Percentiles rank a stretch among this genome's conserved stretches.
Conservation (phyloP, 2,113 vertebrate species). For the Elephantulus edwardii region DNA sequence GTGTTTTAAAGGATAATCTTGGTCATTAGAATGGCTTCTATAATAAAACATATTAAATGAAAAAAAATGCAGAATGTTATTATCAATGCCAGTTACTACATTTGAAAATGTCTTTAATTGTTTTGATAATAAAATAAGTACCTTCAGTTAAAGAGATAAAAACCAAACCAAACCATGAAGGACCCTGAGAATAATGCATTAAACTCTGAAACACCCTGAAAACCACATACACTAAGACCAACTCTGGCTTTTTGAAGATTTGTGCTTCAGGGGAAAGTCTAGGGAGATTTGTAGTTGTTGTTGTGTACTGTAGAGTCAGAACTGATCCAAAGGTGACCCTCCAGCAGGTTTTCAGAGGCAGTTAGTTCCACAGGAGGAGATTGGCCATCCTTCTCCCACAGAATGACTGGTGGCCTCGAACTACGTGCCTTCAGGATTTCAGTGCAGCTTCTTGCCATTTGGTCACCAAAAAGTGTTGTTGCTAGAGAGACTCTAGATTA, state of each 20-base stretch:
- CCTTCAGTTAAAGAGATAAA: not conserved
- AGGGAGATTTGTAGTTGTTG: too few species aligned
- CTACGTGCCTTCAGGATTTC: too few species aligned
- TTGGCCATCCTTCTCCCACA: too few species aligned
- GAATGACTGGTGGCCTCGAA: too few species aligned
- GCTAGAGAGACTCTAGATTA: not conserved
- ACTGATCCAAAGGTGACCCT: too few species aligned
- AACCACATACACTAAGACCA: not conserved
- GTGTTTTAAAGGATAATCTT: slow-evolving; percentile 39
- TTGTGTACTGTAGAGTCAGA: too few species aligned
- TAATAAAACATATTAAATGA: not conserved
- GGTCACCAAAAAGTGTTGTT: not conserved
- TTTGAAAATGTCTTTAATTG: not conserved
- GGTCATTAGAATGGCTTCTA: slow-evolving; percentile 16
- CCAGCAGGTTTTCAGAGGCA: too few species aligned
- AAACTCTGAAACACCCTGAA: not conserved
- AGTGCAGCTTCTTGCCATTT: too few species aligned
- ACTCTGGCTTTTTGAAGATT: not conserved
- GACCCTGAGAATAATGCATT: not conserved
- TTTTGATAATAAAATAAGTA: slow-evolving; percentile 38
- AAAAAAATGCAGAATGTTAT: not conserved
- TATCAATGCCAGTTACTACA: not conserved
- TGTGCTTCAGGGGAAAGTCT: not conserved
- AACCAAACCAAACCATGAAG: not conserved
- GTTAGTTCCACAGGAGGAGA: too few species aligned